Evolutionary conservation across 2,888 invertebrate genomes (phyloP).

Genomic region (Epiblema foenella): DNA sequence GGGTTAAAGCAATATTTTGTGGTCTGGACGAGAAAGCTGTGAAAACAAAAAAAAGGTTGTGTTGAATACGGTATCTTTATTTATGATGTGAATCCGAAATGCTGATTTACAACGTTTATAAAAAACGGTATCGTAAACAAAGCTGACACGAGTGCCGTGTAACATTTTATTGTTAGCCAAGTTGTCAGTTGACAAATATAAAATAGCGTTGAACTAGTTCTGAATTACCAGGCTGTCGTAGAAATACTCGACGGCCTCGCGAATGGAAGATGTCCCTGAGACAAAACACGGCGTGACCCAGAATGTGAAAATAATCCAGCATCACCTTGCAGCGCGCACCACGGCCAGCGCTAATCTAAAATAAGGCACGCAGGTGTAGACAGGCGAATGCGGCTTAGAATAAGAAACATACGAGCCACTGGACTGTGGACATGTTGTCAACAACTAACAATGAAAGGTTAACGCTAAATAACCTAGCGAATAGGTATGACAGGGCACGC

Average conservation of each 20-base stretch:
- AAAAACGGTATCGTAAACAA: conserved; percentile 21
- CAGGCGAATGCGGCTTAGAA: conserved; percentile 62
- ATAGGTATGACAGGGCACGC: conserved; percentile 53
- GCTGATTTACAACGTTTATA: conserved; percentile 27
- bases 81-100: conserved; percentile 29
- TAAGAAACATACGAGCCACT: conserved; percentile 48
- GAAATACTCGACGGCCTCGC: conserved; percentile 58
- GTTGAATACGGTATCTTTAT: conserved; percentile 36
- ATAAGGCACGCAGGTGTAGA: conserved; percentile 79
- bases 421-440: conserved; percentile 54
- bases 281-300: conserved; percentile 77
- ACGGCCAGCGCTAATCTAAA: conserved; percentile 74
- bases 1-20: conserved; percentile 41
- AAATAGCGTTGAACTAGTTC: conserved; percentile 24
- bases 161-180: conserved; percentile 22
- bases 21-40: conserved; percentile 41
- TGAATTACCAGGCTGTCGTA: conserved; percentile 53
- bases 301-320: conserved; percentile 81
- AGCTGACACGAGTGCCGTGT: conserved; percentile 6
- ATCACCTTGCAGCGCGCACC: conserved; percentile 75
- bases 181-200: conserved; percentile 17
- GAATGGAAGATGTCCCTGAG: conserved; percentile 75
- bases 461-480: conserved; percentile 54
- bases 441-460: conserved; percentile 58
- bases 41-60: conserved; percentile 43